Evolutionary conservation across 2,113 vertebrate genomes (phyloP), one percentile per base, ranked within the genome.

Genomic region (Dasypus novemcinctus): DNA sequence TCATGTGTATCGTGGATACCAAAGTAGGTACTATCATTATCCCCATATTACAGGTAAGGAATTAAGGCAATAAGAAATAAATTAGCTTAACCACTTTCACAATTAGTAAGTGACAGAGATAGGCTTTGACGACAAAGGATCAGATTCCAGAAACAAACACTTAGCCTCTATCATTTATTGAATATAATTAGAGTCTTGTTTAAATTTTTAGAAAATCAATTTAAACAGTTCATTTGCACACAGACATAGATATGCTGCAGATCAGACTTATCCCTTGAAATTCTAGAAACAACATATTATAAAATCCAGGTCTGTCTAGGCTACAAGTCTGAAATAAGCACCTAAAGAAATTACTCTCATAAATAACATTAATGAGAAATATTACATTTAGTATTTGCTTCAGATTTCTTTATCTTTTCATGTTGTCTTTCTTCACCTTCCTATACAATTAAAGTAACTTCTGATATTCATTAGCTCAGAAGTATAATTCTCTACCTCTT

Each of bases 1-100:
- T 43, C 11, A 12, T 31, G 11, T 72, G 4, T 64, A 7, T 15
- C 20, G 46, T 46, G 17, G 59, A 20, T 20, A 57, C 5, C 38
- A 20, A 71, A 64, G 5, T 64, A 71, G 59, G 3, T 71, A 13
- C 4, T 59, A 9, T 57, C 57, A 20, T 36, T 64, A 64, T 27
- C 46, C 61, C 12, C 17, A 76, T 85, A 90, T 96, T 69, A 83
- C n/a, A n/a, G n/a, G n/a, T n/a, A n/a, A n/a, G n/a, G n/a, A 64
- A 83, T 54, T 91, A 59, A 61, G 27, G 15, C 46, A 80, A 17
- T 84, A 11, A 92, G 3, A 94, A 94, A 89, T 79, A 54, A 80
- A 79, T 52, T 38, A 83, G 72, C 4, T 79, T 89, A 4, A 10
- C 33, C 3, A 87, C 72, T 11, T 25, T 63, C 6, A 49, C 31